Percentiles rank a stretch among this genome's conserved stretches.
These are phyloP conservation scores for Drymodes brunneopygia DNA, from an alignment of 2,113 vertebrate genomes.

Conservation along the genomic window DNA sequence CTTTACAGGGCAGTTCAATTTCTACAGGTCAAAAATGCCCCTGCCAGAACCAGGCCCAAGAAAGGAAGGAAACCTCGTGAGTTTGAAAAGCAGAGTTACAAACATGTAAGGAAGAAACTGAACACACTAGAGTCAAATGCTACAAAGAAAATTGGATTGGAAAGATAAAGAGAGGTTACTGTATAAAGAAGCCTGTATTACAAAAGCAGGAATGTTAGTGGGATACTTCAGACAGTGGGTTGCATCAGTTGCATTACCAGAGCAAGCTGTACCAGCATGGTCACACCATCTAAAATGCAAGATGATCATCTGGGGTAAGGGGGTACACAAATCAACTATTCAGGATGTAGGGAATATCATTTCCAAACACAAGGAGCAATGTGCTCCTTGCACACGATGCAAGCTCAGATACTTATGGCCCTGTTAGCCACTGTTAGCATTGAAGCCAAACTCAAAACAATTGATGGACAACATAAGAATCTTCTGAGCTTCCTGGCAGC, in stretches of 20 bases:
- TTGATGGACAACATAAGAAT: background rate
- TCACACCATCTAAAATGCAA: background rate
- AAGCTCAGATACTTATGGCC: background rate
- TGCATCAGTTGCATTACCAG: background rate
- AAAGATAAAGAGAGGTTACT: background rate
- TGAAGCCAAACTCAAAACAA: background rate
- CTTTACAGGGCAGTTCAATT: background rate
- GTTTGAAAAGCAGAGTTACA: background rate
- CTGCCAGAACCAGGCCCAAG: background rate
- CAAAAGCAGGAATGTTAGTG: slow-evolving; percentile 7
- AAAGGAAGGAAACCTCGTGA: background rate
- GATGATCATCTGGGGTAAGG: background rate
- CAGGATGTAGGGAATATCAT: background rate
- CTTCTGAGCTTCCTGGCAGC: background rate
- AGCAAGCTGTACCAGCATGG: background rate
- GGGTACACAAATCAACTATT: background rate
- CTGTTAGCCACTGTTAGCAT: background rate
- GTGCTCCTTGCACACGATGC: accelerated
- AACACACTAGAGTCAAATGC: background rate
- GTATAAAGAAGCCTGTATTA: background rate
- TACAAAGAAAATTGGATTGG: slow-evolving; percentile 12
- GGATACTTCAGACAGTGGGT: background rate
- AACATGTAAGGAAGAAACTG: background rate
- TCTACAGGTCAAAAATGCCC: background rate
- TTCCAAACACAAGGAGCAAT: background rate